Evolutionary conservation across 2,113 vertebrate species (phyloP).

Genomic region (Acanthochromis polyacanthus): DNA sequence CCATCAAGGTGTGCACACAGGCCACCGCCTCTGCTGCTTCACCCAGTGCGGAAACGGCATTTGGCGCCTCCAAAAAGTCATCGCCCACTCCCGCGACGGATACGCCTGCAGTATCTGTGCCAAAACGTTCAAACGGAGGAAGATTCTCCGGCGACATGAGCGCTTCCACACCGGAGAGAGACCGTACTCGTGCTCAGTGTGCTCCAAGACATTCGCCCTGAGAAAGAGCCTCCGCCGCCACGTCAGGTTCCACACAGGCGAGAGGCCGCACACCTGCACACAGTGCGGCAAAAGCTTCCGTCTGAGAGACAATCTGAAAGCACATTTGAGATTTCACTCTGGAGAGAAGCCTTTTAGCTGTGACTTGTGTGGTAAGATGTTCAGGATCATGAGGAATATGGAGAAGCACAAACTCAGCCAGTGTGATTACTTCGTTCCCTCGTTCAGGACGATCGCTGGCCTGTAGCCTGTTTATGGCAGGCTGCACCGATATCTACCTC

Average conservation of each 20-base stretch:
- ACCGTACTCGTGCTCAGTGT: conserved; percentile 75
- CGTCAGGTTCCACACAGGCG: conserved; percentile 80
- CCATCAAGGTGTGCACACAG: conserved; percentile 81
- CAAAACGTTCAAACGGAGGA: conserved; percentile 79
- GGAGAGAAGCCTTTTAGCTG: conserved; percentile 83
- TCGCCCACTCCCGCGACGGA: conserved; percentile 49
- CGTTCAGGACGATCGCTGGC: conserved; percentile 71
- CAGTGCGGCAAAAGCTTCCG: conserved; percentile 82
- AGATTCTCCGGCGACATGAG: conserved; percentile 80
- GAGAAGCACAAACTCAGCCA: conserved; percentile 72
- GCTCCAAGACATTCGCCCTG: conserved; percentile 78
- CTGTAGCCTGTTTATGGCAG: conserved; percentile 33
- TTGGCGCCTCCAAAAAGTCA: conserved; percentile 75
- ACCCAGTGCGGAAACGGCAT: conserved; percentile 63
- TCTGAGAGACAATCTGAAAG: conserved; percentile 79
- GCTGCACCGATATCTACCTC: conserved; percentile 55
- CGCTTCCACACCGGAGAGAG: conserved; percentile 82
- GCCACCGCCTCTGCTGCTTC: conserved; percentile 84
- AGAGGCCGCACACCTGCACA: conserved; percentile 78
- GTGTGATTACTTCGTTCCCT: conserved; percentile 57
- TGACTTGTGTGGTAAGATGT: conserved; percentile 71
- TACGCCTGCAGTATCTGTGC: conserved; percentile 74
- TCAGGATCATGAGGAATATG: conserved; percentile 79
- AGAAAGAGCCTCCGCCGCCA: conserved; percentile 82
- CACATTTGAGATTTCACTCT: conserved; percentile 80